A percentile compares a stretch with the other conserved stretches of the same genome.
Conservation (phyloP, 2,888 invertebrate species). For the Atethmia centrago region DNA sequence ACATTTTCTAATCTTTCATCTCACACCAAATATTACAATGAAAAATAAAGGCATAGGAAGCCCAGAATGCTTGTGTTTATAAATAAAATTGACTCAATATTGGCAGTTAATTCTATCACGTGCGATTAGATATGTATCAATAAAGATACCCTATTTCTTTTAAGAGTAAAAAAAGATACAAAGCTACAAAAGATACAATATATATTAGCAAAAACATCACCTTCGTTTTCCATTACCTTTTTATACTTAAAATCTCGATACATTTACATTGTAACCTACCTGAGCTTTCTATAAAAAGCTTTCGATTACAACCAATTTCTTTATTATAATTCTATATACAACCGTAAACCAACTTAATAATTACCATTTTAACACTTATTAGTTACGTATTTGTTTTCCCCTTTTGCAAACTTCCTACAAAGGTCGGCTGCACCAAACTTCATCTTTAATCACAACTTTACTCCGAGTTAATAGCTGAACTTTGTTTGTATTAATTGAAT, state of each 20-base stretch:
- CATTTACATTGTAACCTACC: constrained; percentile 45
- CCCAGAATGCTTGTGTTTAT: not conserved
- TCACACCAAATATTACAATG: not conserved
- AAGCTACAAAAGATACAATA: constrained; percentile 49
- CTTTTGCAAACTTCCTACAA: constrained; percentile 77
- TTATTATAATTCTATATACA: constrained; percentile 56
- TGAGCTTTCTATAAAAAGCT: constrained; percentile 59
- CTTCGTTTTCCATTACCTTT: constrained; percentile 9
- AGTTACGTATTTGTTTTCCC: constrained; percentile 89
- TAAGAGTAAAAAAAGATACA: constrained; percentile 40
- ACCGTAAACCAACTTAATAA: constrained; percentile 54
- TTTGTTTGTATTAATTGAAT: constrained; percentile 50
- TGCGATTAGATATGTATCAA: constrained; percentile 26
- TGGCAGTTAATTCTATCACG: constrained; percentile 59
- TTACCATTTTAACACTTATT: constrained; percentile 78
- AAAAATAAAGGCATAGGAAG: not conserved
- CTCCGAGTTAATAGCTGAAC: constrained; percentile 42
- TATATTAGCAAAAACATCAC: constrained; percentile 35
- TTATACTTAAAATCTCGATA: constrained; percentile 24
- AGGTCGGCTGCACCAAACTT: constrained; percentile 60
- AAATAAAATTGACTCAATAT: constrained; percentile 34
- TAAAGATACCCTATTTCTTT: constrained; percentile 8
- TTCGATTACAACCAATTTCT: constrained; percentile 61
- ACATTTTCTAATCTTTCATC: too few relatives aligned
- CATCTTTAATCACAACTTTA: constrained; percentile 51